These are phyloP conservation scores for Seriola aureovittata DNA, from an alignment of 2,113 vertebrate genomes.

Conservation along the genomic window DNA sequence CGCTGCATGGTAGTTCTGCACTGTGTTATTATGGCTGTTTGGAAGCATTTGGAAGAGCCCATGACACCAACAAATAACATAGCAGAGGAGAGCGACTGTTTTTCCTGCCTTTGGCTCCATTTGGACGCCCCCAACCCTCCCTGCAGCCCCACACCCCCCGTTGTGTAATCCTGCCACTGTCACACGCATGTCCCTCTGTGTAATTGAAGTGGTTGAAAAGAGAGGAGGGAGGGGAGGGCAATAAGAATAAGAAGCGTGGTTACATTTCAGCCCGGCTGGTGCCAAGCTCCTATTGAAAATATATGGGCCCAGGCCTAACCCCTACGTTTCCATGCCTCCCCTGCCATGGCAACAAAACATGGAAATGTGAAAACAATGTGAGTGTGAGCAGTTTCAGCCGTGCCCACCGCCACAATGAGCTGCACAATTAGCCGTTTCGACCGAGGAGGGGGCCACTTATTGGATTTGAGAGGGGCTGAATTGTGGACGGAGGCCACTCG, in stretches of 20 bases:
- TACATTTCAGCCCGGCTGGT: conserved; percentile 42
- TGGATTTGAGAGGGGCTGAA: conserved; percentile 35
- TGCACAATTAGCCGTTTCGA: conserved; percentile 54
- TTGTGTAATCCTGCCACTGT: conserved; percentile 57
- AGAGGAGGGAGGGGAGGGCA: conserved; percentile 10
- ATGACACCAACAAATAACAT: conserved; percentile 62
- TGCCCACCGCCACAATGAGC: conserved; percentile 32
- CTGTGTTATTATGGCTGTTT: conserved; percentile 58
- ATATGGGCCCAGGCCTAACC: conserved; percentile 35
- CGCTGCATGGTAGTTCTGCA: conserved; percentile 28
- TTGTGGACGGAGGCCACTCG: conserved; percentile 17
- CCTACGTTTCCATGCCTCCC: conserved; percentile 49
- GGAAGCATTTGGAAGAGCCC: conserved; percentile 38
- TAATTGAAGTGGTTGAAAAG: conserved; percentile 53
- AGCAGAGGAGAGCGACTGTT: conserved; percentile 41
- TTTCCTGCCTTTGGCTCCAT: conserved; percentile 44
- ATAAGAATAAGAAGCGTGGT: conserved; percentile 51
- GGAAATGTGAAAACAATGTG: conserved; percentile 61
- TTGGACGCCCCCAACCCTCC: conserved; percentile 28
- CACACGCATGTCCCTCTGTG: conserved; percentile 46
- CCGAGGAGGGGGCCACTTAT: conserved; percentile 41
- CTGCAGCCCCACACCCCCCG: neutral
- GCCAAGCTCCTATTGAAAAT: conserved; percentile 55
- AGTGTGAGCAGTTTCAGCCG: conserved; percentile 32
- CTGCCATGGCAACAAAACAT: conserved; percentile 73